phyloP scores from a whole-genome alignment of 2,888 invertebrate genomes.

The Brenthis daphne region DNA sequence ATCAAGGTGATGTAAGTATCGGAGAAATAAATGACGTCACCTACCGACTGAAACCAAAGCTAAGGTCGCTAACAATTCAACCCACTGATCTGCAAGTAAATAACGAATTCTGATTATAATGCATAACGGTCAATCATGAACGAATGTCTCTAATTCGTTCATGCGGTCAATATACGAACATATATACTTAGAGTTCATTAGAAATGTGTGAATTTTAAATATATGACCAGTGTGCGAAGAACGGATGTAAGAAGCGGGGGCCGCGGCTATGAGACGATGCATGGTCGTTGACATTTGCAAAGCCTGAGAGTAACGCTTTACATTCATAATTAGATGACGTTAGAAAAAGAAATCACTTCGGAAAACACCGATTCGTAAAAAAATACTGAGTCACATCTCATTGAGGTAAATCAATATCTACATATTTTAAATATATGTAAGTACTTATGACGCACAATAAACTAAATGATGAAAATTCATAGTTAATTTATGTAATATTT shows the following conservation, averaged over 20 bases:
- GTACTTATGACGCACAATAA: conserved; percentile 12
- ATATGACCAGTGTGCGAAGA: conserved; percentile 18
- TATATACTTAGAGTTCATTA: conserved; percentile 18
- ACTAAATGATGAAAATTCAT: conserved; percentile 6
- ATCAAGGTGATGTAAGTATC: conserved; percentile 65
- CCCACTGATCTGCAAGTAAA: conserved; percentile 28
- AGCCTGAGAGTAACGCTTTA: conserved; percentile 21
- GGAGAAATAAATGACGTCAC: conserved; percentile 65
- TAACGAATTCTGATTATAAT: conserved; percentile 13
- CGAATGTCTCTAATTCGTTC: too few relatives aligned
- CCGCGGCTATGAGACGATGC: conserved; percentile 23
- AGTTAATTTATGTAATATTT: neutral
- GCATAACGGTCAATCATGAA: conserved; percentile 32
- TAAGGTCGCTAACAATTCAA: conserved; percentile 54
- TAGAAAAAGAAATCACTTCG: conserved; percentile 21
- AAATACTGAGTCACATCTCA: conserved; percentile 26
- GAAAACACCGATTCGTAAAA: conserved; percentile 30
- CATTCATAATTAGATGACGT: conserved; percentile 30
- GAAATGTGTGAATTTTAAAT: conserved; percentile 30
- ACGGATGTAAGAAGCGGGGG: conserved; percentile 24
- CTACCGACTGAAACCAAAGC: conserved; percentile 56
- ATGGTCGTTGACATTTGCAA: conserved; percentile 41
- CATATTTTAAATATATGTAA: conserved; percentile 5
- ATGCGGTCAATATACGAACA: conserved; percentile 24
- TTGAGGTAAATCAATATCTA: conserved; percentile 15